These are phyloP conservation scores for Haliclona indistincta DNA, from an alignment of 37 sponge, comb jelly and placozoan genomes.

Conservation along the genomic window DNA sequence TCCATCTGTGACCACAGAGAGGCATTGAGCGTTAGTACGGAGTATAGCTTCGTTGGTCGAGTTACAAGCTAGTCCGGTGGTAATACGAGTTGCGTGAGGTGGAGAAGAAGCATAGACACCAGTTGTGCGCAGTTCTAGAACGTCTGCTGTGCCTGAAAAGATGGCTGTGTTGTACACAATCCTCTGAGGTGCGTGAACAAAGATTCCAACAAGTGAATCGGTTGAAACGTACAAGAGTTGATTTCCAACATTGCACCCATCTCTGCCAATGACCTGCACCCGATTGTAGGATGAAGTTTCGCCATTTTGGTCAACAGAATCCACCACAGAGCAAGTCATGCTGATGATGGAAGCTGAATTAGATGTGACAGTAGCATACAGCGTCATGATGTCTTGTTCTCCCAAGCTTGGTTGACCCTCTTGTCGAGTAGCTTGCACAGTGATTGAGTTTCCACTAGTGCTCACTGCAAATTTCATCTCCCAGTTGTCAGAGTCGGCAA, in stretches of 20 bases:
- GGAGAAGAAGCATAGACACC: constrained; percentile 17
- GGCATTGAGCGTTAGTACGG: constrained; percentile 16
- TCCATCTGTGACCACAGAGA: constrained; percentile 37
- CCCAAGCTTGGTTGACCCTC: not conserved
- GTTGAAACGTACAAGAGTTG: constrained; percentile 5
- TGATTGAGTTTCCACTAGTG: not conserved
- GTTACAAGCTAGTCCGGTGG: constrained; percentile 18
- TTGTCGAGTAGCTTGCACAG: not conserved
- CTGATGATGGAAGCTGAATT: not conserved
- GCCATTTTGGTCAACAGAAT: constrained; percentile 15
- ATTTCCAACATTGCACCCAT: constrained; percentile 2
- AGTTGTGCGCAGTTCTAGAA: constrained; percentile 13
- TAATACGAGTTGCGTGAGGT: not conserved
- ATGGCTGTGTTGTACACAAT: constrained; percentile 48
- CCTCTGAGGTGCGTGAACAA: constrained; percentile 21
- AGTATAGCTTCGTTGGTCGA: constrained; percentile 25
- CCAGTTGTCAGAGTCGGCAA: constrained; percentile 3
- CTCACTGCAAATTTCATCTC: not conserved
- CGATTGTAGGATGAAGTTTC: constrained; percentile 9
- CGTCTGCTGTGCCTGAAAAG: constrained; percentile 8
- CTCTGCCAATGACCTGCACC: not conserved
- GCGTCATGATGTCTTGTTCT: not conserved
- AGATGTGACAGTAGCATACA: not conserved
- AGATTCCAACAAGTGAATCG: constrained; percentile 23
- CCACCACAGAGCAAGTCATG: not conserved